Evolutionary conservation across 2,888 invertebrate genomes (phyloP).

Genomic region (Subacronicta megacephala): DNA sequence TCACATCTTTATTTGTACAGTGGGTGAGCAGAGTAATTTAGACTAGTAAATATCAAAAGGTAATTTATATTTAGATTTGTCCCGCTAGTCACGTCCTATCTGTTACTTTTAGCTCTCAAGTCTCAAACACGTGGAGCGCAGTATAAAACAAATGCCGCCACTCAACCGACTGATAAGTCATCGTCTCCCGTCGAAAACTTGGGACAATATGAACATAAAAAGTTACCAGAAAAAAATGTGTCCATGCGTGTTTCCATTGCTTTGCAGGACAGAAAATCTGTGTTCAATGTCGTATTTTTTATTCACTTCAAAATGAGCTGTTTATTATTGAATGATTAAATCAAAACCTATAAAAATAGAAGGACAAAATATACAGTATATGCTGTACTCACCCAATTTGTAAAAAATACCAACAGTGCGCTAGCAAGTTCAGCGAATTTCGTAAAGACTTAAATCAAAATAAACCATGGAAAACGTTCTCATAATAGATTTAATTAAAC

Average conservation of each 20-base stretch:
- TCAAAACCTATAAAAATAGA: no score
- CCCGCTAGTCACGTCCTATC: conserved; percentile 30
- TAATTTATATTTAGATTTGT: conserved; percentile 39
- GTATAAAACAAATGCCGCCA: conserved; percentile 68
- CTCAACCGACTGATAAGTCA: conserved; percentile 71
- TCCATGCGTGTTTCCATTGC: conserved; percentile 64
- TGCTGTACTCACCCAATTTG: no score
- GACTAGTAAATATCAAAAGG: conserved; percentile 38
- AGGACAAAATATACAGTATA: no score
- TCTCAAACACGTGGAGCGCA: conserved; percentile 38
- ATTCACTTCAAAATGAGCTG: neutral
- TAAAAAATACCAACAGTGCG: no score
- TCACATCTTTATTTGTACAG: no score
- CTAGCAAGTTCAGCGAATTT: no score
- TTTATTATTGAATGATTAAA: neutral
- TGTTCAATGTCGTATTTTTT: neutral
- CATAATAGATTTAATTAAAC: no score
- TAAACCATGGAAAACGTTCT: no score
- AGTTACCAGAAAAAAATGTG: conserved; percentile 65
- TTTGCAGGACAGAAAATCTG: neutral
- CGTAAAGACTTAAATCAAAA: no score
- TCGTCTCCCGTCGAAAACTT: conserved; percentile 70
- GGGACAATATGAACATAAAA: conserved; percentile 77
- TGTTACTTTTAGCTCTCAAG: conserved; percentile 47
- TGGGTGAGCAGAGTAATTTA: conserved; percentile 9